phyloP scores from a whole-genome alignment of 2,888 invertebrate genomes.

The Acanthosepion esculentum region DNA sequence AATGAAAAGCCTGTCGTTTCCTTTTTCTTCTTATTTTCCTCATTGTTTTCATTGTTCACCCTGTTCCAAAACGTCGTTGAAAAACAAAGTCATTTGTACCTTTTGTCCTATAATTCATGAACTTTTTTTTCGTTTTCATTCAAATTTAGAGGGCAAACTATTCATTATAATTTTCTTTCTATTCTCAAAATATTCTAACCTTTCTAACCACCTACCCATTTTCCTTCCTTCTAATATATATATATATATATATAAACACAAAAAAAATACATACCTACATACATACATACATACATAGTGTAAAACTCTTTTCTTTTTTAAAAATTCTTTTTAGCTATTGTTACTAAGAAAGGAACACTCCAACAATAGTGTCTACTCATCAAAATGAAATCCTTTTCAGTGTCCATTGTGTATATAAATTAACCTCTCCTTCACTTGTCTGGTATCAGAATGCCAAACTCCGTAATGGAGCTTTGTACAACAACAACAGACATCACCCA shows the following conservation, averaged over 20 bases:
- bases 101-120: not conserved
- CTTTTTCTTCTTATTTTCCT: not conserved
- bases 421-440: slow-evolving; percentile 20
- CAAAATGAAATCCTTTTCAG: not conserved
- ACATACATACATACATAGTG: not conserved
- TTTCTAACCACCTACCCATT: not conserved
- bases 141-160: not conserved
- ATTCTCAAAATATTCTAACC: not conserved
- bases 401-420: not conserved
- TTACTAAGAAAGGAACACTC: not conserved
- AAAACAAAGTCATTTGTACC: not conserved
- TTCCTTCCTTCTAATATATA: not conserved
- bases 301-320: not conserved
- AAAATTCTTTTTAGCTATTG: slow-evolving; percentile 33
- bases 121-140: not conserved
- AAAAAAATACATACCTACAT: not conserved
- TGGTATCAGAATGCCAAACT: not conserved
- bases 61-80: not conserved
- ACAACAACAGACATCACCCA: not conserved
- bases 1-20: not conserved
- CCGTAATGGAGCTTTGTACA: not conserved
- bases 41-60: not conserved
- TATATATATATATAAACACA: not conserved
- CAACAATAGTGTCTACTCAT: slow-evolving; percentile 15
- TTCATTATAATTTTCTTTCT: not conserved